Evolutionary conservation across 2,888 invertebrate genomes (phyloP), one percentile per base, ranked within the genome.

Genomic region (Philereme transversata): DNA sequence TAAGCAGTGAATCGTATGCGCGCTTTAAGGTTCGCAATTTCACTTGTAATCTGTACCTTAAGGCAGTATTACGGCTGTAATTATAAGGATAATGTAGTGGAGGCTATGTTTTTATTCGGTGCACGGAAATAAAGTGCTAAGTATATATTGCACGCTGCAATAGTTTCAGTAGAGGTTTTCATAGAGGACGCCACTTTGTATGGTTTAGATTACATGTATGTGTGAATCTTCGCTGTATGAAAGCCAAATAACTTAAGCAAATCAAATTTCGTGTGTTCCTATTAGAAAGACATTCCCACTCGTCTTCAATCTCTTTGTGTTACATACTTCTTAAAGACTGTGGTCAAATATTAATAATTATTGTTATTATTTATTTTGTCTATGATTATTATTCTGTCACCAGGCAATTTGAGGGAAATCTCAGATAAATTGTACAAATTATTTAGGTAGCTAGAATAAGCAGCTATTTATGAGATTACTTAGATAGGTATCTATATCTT

Each of bases 391-490:
- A 71, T 72, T 82, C 79, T 82, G 76, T 86, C 84, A 82, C 80
- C 84, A 82, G 79, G 78, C 76, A 77, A 76, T 85, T 83, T 83
- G 85, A 78, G 77, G 70, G 69, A 72, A 77, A 78, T 82, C 82
- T 86, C 87, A 83, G 86, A 86, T 81, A 78, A 81, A 86, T 88
- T 92, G 90, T 92, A 92, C 91, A 92, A 92, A 91, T 90, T 90
- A 88, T 86, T 85, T 87, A 87, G 82, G 73, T 87, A 88, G 80
- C 71, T 87, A 88, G 82, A 62, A 75, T 87, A 90, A 77, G 78
- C 80, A 78, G 83, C 82, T 90, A 90, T 91, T 92, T 91, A 92
- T 92, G 91, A 92, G 90, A 92, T 92, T 90, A 92, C 83, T 84
- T 89, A 88, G 87, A 84, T 60, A 60, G 83, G 78, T 81, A 76